Evolutionary conservation across 2,113 vertebrate genomes (phyloP).

Genomic region (Sander vitreus): DNA sequence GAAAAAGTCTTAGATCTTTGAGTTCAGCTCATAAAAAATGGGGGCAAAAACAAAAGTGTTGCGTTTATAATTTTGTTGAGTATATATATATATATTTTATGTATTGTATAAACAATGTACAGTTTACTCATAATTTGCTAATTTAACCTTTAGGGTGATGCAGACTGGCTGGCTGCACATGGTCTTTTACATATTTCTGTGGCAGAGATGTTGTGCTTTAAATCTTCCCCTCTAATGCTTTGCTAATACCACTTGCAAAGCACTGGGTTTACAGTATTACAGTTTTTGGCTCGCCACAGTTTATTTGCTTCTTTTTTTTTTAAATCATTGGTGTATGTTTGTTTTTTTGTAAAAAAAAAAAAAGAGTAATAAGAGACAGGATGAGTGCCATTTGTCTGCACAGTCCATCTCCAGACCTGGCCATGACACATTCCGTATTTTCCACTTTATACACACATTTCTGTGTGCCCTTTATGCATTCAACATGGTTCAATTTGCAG

Average conservation of each 20-base stretch:
- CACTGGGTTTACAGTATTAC: background rate
- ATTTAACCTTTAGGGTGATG: background rate
- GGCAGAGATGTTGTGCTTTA: background rate
- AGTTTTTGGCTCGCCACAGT: background rate
- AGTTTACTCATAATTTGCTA: background rate
- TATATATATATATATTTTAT: no score
- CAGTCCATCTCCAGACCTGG: background rate
- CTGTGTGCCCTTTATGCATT: no score
- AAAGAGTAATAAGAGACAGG: background rate
- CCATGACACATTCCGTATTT: no score
- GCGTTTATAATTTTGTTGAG: no score
- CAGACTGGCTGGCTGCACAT: background rate
- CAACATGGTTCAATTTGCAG: no score
- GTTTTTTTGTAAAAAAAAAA: background rate
- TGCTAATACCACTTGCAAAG: background rate
- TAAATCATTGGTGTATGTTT: background rate
- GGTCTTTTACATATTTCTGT: background rate
- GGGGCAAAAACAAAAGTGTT: no score
- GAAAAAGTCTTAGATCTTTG: no score
- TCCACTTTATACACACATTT: background rate
- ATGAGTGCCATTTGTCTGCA: slow-evolving; percentile 6
- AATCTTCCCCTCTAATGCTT: background rate
- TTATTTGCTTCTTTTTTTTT: background rate
- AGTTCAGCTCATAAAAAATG: no score
- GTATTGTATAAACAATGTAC: background rate